These are phyloP conservation scores for Acleris emargana DNA, from an alignment of 2,888 invertebrate genomes.

Conservation along the genomic window DNA sequence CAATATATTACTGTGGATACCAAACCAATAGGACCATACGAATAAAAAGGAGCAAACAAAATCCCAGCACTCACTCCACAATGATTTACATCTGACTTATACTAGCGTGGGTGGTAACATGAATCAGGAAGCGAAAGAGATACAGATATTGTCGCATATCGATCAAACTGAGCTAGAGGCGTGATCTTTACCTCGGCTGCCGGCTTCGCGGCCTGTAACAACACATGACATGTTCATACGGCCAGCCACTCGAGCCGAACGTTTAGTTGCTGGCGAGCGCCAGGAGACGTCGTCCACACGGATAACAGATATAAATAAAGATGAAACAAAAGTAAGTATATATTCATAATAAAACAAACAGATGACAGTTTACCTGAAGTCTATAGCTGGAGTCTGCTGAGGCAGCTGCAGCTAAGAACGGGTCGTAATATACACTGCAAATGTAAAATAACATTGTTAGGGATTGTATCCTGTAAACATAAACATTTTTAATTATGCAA, in stretches of 20 bases:
- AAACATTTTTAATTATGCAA: no score
- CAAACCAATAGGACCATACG: slow-evolving; percentile 72
- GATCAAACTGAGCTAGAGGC: slow-evolving; percentile 62
- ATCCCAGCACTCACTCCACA: slow-evolving; percentile 80
- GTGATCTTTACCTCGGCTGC: slow-evolving; percentile 85
- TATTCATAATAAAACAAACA: slow-evolving; percentile 7
- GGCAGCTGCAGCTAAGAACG: slow-evolving; percentile 95
- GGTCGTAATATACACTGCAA: slow-evolving; percentile 97
- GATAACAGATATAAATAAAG: slow-evolving; percentile 6
- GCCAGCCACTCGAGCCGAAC: slow-evolving; percentile 38
- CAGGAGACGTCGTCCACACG: slow-evolving; percentile 14
- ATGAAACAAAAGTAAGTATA: slow-evolving; percentile 13
- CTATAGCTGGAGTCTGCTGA: slow-evolving; percentile 94
- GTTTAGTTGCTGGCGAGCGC: slow-evolving; percentile 1
- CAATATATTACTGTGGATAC: slow-evolving; percentile 67
- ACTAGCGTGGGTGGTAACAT: slow-evolving; percentile 76
- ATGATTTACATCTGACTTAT: slow-evolving; percentile 63
- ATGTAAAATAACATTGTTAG: slow-evolving; percentile 52
- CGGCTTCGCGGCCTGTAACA: slow-evolving; percentile 89
- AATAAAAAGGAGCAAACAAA: slow-evolving; percentile 78
- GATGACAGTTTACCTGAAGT: slow-evolving; percentile 89
- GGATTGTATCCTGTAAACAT: background rate
- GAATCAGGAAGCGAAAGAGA: slow-evolving; percentile 81
- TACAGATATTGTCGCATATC: slow-evolving; percentile 66
- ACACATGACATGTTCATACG: slow-evolving; percentile 74